Conservation (phyloP, 2,113 vertebrate species). For the Neomonachus schauinslandi region DNA sequence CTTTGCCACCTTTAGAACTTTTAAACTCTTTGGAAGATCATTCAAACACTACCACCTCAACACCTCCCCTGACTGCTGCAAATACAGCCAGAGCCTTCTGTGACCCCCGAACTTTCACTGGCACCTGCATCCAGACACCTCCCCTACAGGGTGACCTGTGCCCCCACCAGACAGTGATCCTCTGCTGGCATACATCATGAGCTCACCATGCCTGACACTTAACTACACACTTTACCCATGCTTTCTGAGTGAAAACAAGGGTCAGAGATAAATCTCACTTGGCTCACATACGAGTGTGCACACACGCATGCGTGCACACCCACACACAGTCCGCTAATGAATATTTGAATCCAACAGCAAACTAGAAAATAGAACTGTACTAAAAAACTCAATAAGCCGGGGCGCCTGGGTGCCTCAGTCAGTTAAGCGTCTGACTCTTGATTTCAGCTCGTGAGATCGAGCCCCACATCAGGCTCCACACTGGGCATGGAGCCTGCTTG, state of each 20-base stretch:
- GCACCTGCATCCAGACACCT: neutral
- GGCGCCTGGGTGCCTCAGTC: neutral
- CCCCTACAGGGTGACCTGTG: neutral
- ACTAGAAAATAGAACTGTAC: neutral
- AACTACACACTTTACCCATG: neutral
- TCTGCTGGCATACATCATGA: neutral
- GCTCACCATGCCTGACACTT: neutral
- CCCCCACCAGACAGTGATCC: neutral
- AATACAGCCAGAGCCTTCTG: neutral
- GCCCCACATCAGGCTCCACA: neutral
- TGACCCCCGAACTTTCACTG: neutral
- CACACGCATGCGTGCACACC: accelerated
- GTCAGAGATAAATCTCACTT: neutral
- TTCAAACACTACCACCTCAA: neutral
- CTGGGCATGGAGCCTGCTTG: neutral
- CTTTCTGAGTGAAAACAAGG: neutral
- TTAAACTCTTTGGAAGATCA: neutral
- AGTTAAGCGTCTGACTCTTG: neutral
- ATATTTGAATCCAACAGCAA: neutral
- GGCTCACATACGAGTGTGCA: accelerated
- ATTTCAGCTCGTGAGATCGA: neutral
- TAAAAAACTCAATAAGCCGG: neutral
- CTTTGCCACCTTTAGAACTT: neutral
- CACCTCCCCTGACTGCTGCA: neutral
- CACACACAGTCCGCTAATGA: neutral